phyloP scores from a whole-genome alignment of 2,888 invertebrate species.

The Isoperla grammatica region DNA sequence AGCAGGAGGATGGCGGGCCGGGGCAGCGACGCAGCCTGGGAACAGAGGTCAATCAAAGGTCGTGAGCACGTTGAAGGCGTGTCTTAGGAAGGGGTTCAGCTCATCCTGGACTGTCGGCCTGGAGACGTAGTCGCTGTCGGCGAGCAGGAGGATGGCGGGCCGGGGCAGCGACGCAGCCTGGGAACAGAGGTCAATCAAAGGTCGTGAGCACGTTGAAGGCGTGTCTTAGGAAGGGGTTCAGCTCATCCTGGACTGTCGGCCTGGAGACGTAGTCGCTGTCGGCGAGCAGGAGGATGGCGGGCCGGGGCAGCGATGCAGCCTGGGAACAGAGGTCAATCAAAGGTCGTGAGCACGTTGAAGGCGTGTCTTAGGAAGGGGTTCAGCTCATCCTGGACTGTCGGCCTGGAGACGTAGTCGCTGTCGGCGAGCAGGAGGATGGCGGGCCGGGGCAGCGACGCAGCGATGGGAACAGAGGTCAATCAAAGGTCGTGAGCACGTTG shows the following conservation, averaged over 20 bases:
- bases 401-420: slow-evolving; percentile 6
- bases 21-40: too few relatives aligned
- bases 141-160: not conserved
- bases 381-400: not conserved
- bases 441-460: too few relatives aligned
- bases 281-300: not conserved
- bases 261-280: slow-evolving; percentile 13
- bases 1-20: not conserved
- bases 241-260: not conserved
- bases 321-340: too few relatives aligned
- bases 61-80: slow-evolving; percentile 28
- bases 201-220: slow-evolving; percentile 33
- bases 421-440: not conserved
- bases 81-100: slow-evolving; percentile 23
- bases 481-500: slow-evolving; percentile 33
- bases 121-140: slow-evolving; percentile 13
- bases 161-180: too few relatives aligned
- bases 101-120: not conserved
- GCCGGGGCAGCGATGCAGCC: not conserved
- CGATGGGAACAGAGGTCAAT: too few relatives aligned
- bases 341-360: slow-evolving; percentile 33
- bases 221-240: slow-evolving; percentile 25
- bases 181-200: too few relatives aligned
- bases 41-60: too few relatives aligned
- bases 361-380: slow-evolving; percentile 27